Percentiles rank a stretch among this genome's conserved stretches.
phyloP scores from a whole-genome alignment of 2,113 vertebrate species.

The Hyperopisus bebe region DNA sequence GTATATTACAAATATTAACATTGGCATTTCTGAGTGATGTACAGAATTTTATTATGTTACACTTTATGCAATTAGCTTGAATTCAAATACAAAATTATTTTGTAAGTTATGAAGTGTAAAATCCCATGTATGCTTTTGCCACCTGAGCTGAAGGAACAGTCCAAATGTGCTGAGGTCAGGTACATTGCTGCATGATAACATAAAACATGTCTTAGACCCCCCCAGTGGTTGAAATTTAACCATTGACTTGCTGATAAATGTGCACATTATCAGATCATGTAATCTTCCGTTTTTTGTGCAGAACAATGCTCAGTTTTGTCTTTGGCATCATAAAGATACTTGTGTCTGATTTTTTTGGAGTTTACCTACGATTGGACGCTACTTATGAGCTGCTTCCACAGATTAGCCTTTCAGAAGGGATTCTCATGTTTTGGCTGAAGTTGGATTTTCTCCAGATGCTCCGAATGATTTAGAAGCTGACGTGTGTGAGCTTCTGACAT shows the following conservation, averaged over 20 bases:
- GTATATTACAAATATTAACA: not conserved
- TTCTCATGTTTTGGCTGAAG: not conserved
- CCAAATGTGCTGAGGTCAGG: not conserved
- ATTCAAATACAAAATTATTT: not conserved
- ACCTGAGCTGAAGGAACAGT: not conserved
- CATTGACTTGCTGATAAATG: not conserved
- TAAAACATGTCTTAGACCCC: not conserved
- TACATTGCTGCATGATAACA: not conserved
- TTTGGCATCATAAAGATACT: not conserved
- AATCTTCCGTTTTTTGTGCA: not conserved
- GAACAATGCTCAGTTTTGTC: not conserved
- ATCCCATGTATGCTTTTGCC: not conserved
- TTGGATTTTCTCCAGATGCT: not conserved
- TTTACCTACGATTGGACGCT: not conserved
- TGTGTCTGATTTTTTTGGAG: not conserved
- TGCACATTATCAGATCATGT: not conserved
- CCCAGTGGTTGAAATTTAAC: not conserved
- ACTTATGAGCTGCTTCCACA: not conserved
- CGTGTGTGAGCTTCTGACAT: not conserved
- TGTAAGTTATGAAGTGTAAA: not conserved
- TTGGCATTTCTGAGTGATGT: not conserved
- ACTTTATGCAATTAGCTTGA: not conserved
- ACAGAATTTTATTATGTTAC: not conserved
- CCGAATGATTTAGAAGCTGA: not conserved
- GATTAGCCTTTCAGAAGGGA: not conserved